phyloP scores from a whole-genome alignment of 1,140 invertebrate species.

The Holotrichia oblita region DNA sequence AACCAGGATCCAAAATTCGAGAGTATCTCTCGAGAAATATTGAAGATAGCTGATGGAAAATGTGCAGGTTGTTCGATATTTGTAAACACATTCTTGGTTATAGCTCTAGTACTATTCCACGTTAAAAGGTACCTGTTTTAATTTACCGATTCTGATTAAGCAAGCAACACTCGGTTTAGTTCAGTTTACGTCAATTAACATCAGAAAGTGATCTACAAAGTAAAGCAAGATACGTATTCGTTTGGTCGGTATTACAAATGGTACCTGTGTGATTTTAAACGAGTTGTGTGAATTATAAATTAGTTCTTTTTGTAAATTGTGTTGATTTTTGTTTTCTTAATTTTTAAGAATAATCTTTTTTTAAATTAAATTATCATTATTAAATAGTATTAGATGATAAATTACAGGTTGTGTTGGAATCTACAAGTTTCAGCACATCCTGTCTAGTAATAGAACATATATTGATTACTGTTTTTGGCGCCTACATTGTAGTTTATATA shows the following conservation, averaged over 20 bases:
- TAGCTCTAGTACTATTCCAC: not conserved
- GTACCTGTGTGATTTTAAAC: not conserved
- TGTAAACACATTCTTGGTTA: not conserved
- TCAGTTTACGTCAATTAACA: not conserved
- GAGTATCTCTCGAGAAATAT: not conserved
- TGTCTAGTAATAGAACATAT: too few relatives aligned
- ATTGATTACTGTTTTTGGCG: too few relatives aligned
- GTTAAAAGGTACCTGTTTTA: not conserved
- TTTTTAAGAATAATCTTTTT: too few relatives aligned
- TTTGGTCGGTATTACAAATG: not conserved
- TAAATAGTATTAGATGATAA: too few relatives aligned
- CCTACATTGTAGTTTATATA: too few relatives aligned
- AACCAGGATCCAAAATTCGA: not conserved
- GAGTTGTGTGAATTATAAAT: not conserved
- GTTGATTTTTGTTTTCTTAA: too few relatives aligned
- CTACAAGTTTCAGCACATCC: too few relatives aligned
- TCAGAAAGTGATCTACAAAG: not conserved
- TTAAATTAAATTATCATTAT: too few relatives aligned
- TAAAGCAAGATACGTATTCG: not conserved
- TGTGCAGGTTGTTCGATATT: not conserved
- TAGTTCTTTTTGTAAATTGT: not conserved
- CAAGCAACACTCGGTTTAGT: not conserved
- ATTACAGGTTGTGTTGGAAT: too few relatives aligned
- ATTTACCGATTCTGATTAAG: not conserved
- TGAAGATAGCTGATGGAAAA: not conserved